These are phyloP conservation scores for Phalera bucephala DNA, from an alignment of 2,888 invertebrate species.

Conservation along the genomic window DNA sequence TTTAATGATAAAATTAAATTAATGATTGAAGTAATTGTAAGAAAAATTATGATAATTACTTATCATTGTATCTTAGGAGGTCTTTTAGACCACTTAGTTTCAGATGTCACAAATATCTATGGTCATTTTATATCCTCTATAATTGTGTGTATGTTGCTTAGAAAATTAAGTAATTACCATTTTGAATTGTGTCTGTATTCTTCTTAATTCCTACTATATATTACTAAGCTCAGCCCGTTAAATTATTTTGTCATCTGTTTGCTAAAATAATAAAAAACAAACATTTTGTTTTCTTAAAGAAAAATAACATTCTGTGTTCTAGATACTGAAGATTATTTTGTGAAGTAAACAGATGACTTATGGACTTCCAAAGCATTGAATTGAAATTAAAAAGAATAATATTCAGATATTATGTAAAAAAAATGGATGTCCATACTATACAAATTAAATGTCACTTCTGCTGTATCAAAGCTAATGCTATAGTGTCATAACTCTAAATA, in stretches of 20 bases:
- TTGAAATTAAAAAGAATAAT: too few species aligned
- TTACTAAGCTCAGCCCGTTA: conserved; percentile 38
- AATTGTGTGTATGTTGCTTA: background rate
- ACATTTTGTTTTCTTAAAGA: background rate
- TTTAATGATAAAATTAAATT: conserved; percentile 69
- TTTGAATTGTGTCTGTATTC: background rate
- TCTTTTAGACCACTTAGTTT: conserved; percentile 8
- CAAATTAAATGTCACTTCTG: conserved; percentile 3
- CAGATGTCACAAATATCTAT: conserved; percentile 27
- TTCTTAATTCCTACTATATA: conserved; percentile 3
- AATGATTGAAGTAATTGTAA: conserved; percentile 50
- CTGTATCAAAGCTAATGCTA: conserved; percentile 9
- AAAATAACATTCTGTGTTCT: too few species aligned
- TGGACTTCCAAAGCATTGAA: conserved; percentile 4
- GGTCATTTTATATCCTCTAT: background rate
- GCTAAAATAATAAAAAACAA: background rate
- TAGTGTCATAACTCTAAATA: conserved; percentile 7
- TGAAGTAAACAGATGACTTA: conserved; percentile 20
- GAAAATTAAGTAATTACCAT: too few species aligned
- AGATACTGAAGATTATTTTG: background rate
- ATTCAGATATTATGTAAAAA: background rate
- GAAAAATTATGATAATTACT: conserved; percentile 12
- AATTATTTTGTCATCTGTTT: conserved; percentile 21
- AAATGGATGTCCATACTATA: conserved; percentile 5
- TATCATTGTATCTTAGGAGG: conserved; percentile 10